Evolutionary conservation across 1,140 invertebrate species (phyloP), one percentile per base, ranked within the genome.

Genomic region (Choristoneura fumiferana): DNA sequence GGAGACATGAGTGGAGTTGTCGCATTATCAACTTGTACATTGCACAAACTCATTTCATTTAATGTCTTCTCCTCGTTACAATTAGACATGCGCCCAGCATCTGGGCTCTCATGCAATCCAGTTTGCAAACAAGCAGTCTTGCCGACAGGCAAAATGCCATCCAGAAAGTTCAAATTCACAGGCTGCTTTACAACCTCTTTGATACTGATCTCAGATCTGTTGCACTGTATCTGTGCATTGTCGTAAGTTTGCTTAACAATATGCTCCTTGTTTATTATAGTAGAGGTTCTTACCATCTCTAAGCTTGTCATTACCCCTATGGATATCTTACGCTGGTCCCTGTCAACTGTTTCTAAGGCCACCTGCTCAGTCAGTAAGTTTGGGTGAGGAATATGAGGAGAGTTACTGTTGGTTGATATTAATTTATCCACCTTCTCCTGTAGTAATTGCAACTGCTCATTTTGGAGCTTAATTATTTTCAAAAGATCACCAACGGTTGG

Each of bases 271-370:
- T 89, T 86, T 6, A 74, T 88, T 35, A 76, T 78, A 65, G 73
- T 91, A 39, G 79, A 90, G 61, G 87, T 90, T 57, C 93, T 81
- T 1, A 91, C 92, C 60, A 93, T 90, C 81, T 94, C 93, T 82
- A 94, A 93, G 80, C 93, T 94, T 1, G 93, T 93, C 91, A 93
- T 94, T 8, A 94, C 92, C 60, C 93, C 93, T 62, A 94, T 92
- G 0, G 93, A 93, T 65, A 93, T 92, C 68, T 94, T 93, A 22
- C 91, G 89, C 57, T 90, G 89, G 56, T 92, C 94, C 61, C 90
- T 91, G 38, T 91, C 91, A 17, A 94, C 92, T 73, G 92, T 92
- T 79, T 87, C 69, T 37, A 80, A 52, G 39, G 76, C 66, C 29
- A 73, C 69, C 55, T 81, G 72, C 29, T 84, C 78, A n/a, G 70